phyloP scores from a whole-genome alignment of 2,113 vertebrate species.

The Corydoras sp. region DNA sequence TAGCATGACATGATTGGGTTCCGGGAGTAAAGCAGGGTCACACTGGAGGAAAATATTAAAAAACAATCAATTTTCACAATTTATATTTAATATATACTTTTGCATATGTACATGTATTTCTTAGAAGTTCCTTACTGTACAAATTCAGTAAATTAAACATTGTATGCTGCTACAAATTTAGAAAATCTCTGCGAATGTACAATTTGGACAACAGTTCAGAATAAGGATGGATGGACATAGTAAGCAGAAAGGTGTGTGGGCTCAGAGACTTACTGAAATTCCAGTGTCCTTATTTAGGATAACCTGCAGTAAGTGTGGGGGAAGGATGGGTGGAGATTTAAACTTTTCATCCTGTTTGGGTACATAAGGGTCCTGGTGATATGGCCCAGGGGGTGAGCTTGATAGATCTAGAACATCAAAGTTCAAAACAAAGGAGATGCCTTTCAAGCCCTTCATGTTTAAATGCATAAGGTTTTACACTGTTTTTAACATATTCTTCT shows the following conservation, averaged over 20 bases:
- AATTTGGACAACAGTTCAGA: no score
- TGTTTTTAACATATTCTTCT: no score
- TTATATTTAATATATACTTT: not conserved
- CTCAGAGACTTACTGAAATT: constrained; percentile 82
- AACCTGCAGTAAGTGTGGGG: constrained; percentile 93
- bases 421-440: not conserved
- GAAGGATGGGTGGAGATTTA: constrained; percentile 90
- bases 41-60: constrained; percentile 65
- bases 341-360: constrained; percentile 91
- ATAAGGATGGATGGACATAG: no score
- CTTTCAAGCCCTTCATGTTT: no score
- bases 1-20: constrained; percentile 97
- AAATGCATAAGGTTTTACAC: no score
- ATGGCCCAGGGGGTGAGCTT: constrained; percentile 93
- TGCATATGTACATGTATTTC: no score
- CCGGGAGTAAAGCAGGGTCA: constrained; percentile 90
- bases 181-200: no score
- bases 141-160: no score
- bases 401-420: constrained; percentile 75
- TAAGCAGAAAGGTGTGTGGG: no score
- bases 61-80: not conserved
- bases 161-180: no score
- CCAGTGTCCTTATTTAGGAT: constrained; percentile 98
- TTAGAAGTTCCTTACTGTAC: no score
- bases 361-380: constrained; percentile 89